A percentile compares a stretch with the other conserved stretches of the same genome.
Conservation (phyloP, 2,888 invertebrate species). For the Urechis unicinctus region DNA sequence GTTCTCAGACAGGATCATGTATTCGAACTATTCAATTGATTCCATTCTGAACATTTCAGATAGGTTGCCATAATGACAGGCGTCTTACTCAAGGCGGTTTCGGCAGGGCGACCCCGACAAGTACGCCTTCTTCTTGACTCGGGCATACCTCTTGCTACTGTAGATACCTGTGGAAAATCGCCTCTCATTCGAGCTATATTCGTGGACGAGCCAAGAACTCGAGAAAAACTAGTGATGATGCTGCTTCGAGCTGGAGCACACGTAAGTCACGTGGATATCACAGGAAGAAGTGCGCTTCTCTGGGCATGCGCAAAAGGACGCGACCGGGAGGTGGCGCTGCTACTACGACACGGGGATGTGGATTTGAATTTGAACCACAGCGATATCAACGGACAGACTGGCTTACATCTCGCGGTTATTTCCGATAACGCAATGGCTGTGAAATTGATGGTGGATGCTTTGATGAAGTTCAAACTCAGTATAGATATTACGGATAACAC, state of each 20-base stretch:
- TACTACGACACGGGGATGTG: conserved; percentile 23
- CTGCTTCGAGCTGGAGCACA: conserved; percentile 22
- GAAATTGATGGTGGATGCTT: conserved; percentile 22
- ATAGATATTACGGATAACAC: conserved; percentile 21
- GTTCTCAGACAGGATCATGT: too few species aligned
- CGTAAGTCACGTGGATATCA: conserved; percentile 23
- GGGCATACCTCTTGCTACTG: conserved; percentile 16
- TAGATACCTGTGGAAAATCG: conserved; percentile 29
- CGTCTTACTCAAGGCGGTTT: conserved; percentile 24
- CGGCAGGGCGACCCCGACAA: conserved; percentile 22
- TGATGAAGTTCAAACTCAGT: conserved; percentile 21
- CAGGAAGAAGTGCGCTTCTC: conserved; percentile 23
- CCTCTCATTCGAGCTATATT: conserved; percentile 24
- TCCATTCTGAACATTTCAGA: too few species aligned
- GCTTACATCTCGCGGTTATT: conserved; percentile 24
- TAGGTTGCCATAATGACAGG: too few species aligned
- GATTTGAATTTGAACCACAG: conserved; percentile 24
- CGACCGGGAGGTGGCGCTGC: conserved; percentile 20
- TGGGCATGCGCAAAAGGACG: conserved; percentile 28
- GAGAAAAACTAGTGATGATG: conserved; percentile 20
- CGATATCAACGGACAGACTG: conserved; percentile 28
- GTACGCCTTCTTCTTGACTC: conserved; percentile 26
- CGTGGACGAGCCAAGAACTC: conserved; percentile 20
- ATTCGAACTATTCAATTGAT: too few species aligned
- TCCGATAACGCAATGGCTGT: conserved; percentile 29